phyloP scores from a whole-genome alignment of 1,140 invertebrate species.

The Drosophila santomea region DNA sequence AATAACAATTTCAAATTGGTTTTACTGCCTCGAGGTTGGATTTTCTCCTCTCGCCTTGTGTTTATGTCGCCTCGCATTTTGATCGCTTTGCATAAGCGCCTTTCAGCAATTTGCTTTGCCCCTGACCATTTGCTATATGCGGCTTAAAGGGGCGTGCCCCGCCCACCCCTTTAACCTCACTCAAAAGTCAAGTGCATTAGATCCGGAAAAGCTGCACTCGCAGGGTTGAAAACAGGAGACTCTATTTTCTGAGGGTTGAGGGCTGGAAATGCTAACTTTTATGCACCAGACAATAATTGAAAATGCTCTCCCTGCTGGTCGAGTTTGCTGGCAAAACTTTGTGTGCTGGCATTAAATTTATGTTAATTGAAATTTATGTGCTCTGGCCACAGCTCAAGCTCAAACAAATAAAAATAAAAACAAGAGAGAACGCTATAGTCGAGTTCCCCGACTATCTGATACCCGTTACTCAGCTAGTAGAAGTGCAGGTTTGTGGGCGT shows the following conservation, averaged over 20 bases:
- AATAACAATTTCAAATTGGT: constrained; percentile 84
- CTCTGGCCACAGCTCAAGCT: constrained; percentile 32
- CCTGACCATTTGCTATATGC: constrained; percentile 50
- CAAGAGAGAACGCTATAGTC: no score
- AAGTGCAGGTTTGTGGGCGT: no score
- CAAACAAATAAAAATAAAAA: constrained; percentile 19
- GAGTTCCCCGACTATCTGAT: no score
- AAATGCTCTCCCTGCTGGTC: constrained; percentile 42
- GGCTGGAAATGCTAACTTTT: constrained; percentile 50
- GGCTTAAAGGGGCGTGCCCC: constrained; percentile 34
- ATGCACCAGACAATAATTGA: constrained; percentile 71
- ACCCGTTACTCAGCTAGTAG: no score
- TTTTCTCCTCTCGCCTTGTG: constrained; percentile 36
- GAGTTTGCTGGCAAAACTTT: constrained; percentile 61
- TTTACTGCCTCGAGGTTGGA: constrained; percentile 76
- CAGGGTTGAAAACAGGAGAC: constrained; percentile 4
- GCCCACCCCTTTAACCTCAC: constrained; percentile 17
- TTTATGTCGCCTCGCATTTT: constrained; percentile 61
- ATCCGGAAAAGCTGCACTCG: constrained; percentile 30
- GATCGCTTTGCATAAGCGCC: constrained; percentile 81
- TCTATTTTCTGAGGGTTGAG: neutral
- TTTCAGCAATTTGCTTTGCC: constrained; percentile 63
- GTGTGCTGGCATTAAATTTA: constrained; percentile 66
- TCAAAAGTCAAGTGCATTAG: constrained; percentile 60
- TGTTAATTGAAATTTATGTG: constrained; percentile 82